Evolutionary conservation across 2,888 invertebrate genomes (phyloP), one percentile per base, ranked within the genome.

Genomic region (Sarcophaga caerulescens): DNA sequence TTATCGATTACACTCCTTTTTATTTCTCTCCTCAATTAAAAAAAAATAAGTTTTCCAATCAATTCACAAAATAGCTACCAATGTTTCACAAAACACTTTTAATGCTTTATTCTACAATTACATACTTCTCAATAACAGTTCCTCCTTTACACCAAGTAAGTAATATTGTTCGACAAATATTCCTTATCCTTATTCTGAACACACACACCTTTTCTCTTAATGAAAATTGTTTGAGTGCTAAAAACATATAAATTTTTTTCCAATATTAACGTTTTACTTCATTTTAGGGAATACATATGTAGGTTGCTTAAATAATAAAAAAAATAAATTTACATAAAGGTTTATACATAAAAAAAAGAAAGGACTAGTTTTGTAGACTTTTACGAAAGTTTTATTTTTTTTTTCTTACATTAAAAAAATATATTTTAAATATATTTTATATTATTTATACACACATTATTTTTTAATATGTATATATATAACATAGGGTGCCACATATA

Each of bases 351-450:
- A 70, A 71, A 71, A 76, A 78, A n/a, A 47, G 19, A 80, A 17
- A 78, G 81, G 86, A 86, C 86, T 86, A 86, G 86, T 84, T 84
- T 84, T 71, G 78, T 81, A 83, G 75, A 84, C 74, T 82, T 78
- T 68, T 59, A 81, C 57, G 25, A 74, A 73, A 62, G 52, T 52
- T 68, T 62, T 65, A 12, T 74, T 80, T 44, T 77, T 63, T 68
- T 44, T 69, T 21, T 65, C 62, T 47, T 77, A 21, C 25, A 52
- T 63, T 75, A 68, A 68, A 80, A 65, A 70, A 70, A 78, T 47
- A 71, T 75, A 71, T 59, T 73, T 85, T 59, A 70, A 70, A 78
- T 47, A 71, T 75, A 71, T 59, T 73, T 65, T 44, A 19, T 81
- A 35, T 35, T 8, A 35, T 70, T 65, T 78, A 73, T 80, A 44